These are phyloP conservation scores for Scotopteryx bipunctaria DNA, from an alignment of 2,888 invertebrate species.

Conservation along the genomic window DNA sequence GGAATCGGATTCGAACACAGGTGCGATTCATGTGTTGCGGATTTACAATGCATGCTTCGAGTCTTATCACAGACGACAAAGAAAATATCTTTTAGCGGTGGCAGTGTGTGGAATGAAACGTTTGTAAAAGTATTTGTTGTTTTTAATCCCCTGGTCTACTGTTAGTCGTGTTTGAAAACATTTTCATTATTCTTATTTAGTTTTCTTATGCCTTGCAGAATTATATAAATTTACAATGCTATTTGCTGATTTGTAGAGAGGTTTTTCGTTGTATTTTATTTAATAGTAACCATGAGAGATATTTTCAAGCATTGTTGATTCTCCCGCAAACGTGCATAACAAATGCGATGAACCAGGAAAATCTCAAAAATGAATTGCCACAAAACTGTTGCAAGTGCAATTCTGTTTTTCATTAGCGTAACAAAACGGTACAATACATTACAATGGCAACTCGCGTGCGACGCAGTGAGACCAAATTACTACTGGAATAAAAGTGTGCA, in stretches of 20 bases:
- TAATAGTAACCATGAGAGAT: no score
- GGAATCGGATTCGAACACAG: slow-evolving; percentile 35
- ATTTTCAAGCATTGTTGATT: slow-evolving; percentile 11
- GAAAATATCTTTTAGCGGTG: slow-evolving; percentile 2
- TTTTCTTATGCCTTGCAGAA: no score
- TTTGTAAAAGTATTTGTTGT: neutral
- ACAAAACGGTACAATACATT: slow-evolving; percentile 40
- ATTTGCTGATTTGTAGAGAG: no score
- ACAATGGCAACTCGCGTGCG: slow-evolving; percentile 42
- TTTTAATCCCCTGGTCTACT: neutral
- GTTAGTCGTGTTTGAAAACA: neutral
- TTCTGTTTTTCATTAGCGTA: slow-evolving; percentile 41
- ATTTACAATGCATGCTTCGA: slow-evolving; percentile 31
- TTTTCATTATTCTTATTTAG: slow-evolving; percentile 1
- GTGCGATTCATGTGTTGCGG: slow-evolving; percentile 32
- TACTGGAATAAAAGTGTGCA: slow-evolving; percentile 50
- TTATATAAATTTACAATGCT: no score
- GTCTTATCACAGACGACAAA: slow-evolving; percentile 27
- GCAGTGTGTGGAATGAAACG: neutral
- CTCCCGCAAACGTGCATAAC: slow-evolving; percentile 13
- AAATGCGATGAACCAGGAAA: slow-evolving; percentile 21
- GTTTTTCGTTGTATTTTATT: no score
- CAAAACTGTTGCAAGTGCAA: slow-evolving; percentile 33
- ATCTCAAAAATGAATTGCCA: slow-evolving; percentile 30
- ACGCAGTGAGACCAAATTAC: slow-evolving; percentile 41